Evolutionary conservation across 2,888 invertebrate species (phyloP), one percentile per base, ranked within the genome.

Genomic region (Cephus nigrinus): DNA sequence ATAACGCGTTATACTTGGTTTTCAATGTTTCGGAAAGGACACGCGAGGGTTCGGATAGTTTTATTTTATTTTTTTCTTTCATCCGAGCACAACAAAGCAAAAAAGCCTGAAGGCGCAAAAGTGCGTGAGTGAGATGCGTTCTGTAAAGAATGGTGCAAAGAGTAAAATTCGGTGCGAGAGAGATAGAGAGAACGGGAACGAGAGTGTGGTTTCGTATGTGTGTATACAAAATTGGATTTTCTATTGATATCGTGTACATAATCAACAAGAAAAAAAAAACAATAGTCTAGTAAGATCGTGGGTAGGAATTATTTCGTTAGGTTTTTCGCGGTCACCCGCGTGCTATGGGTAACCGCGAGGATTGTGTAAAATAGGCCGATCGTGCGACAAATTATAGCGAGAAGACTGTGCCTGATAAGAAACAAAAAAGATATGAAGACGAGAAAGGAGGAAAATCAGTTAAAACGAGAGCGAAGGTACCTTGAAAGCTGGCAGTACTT

Each of bases 311-410:
- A 74, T 77, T 35, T 79, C 73, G 40, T 69, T 78, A 68, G 36
- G 75, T 79, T 79, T 77, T 78, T 23, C 23, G 55, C 23, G 23
- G 23, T 55, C 71, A 71, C 71, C 71, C 71, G 71, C 71, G 71
- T 12, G 71, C 71, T 71, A 71, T 31, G 68, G 55, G 34, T 69
- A 35, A 69, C 69, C 15, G 71, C 23, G 34, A 72, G 30, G 55
- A 68, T 72, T 34, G 73, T 15, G n/a, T 34, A 76, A 35, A 33
- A 32, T 33, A 72, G 34, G 36, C 35, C 30, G 34, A 35, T 30
- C 34, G 74, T 35, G 30, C 34, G 23, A 77, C 76, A 75, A 81
- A 82, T 76, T 55, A 76, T 84, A 80, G 82, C 81, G 79, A 74
- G 77, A 81, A 80, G 81, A 79, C 79, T 79, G 79, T 79, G 75